Base-by-base conservation (phyloP, 2,113 vertebrate species). In the Orcinus orca region DNA sequence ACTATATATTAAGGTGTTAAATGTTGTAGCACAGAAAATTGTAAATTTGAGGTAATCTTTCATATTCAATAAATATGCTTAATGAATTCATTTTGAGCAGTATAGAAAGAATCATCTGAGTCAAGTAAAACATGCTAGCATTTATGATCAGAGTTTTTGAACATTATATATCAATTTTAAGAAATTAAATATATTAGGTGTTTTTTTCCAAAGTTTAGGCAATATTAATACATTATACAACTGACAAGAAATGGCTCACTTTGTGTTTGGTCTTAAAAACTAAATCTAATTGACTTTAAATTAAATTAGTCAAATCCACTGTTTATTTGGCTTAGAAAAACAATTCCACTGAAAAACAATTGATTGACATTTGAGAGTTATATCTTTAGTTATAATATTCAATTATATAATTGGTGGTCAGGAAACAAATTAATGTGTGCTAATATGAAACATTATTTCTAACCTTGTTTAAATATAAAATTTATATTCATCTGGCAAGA, bases 381-480 rank as follows among this genome's bases (percentile, higher is more conserved):
- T 88, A 87, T 81, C 47, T 87, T 95, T 93, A 73, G 63, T 86
- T 96, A 94, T 89, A 91, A 93, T 89, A 96, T 84, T 95, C 80
- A 97, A 90, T 96, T 89, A 93, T 73, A 44, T 92, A 90, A 95
- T 68, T 96, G 92, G 87, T 79, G 96, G 68, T 67, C 58, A 97
- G 65, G 86, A 97, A 95, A 92, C 31, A 97, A 95, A 84, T 79
- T 79, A 90, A 21, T 41, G 6, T 76, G 21, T 92, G 53, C 31
- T 76, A 96, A 95, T 94, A 65, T 79, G 23, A 90, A 96, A 95
- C 41, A 95, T 84, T 87, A 96, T 88, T 80, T 87, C 60, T 95
- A 94, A 96, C 80, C 92, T 97, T 96, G 87, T 96, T 97, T 97
- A 97, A 97, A 96, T 92, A 96, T 65, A 97, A 80, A 96, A 88